Evolutionary conservation across 2,888 invertebrate species (phyloP).

Genomic region (Pristionchus mayeri): DNA sequence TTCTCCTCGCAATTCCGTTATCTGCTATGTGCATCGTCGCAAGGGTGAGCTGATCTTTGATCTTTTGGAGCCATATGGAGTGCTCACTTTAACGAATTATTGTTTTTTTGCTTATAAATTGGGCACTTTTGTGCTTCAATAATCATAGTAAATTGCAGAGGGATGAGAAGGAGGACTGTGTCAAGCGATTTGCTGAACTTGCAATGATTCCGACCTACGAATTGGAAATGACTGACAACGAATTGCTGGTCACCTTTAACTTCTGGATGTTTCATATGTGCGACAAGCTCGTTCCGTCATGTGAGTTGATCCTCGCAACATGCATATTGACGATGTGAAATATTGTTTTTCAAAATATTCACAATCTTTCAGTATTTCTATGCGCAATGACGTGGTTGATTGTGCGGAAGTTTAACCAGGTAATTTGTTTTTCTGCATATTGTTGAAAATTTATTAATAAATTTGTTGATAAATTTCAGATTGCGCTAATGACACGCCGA

Average conservation of each 20-base stretch:
- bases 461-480: too few species aligned
- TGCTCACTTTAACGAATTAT: too few species aligned
- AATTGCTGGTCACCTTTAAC: conserved; percentile 61
- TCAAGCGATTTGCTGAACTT: conserved; percentile 60
- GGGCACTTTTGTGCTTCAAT: too few species aligned
- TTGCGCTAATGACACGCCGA: conserved; percentile 58
- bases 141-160: conserved; percentile 58
- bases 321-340: too few species aligned
- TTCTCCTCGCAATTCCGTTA: conserved; percentile 67
- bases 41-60: conserved; percentile 53
- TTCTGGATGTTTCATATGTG: conserved; percentile 70
- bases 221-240: conserved; percentile 59
- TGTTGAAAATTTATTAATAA: not conserved
- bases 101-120: too few species aligned
- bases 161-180: conserved; percentile 63
- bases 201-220: conserved; percentile 61
- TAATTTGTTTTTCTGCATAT: conserved; percentile 30
- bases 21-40: conserved; percentile 69
- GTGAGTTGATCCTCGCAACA: too few species aligned
- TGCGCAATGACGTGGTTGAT: conserved; percentile 71
- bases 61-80: too few species aligned
- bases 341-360: too few species aligned
- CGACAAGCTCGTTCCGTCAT: conserved; percentile 64
- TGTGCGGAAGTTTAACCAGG: conserved; percentile 65
- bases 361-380: conserved; percentile 67